These are phyloP conservation scores for Ondatra zibethicus DNA, from an alignment of 2,113 vertebrate genomes.

Conservation along the genomic window DNA sequence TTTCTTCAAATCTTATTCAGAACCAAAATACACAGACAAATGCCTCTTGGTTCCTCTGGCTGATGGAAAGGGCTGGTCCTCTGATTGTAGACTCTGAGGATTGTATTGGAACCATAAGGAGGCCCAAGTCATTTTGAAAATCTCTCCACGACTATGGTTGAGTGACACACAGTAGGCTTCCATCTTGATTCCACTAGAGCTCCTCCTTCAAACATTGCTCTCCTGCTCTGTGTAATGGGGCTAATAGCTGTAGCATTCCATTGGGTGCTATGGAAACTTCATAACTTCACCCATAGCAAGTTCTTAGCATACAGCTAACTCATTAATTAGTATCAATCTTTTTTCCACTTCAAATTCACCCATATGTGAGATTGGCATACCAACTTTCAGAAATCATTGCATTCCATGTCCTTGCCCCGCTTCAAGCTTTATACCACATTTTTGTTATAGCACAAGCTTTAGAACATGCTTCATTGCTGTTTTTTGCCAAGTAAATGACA, in stretches of 20 bases:
- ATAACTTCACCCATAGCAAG: not conserved
- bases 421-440: not conserved
- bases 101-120: not conserved
- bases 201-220: not conserved
- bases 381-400: not conserved
- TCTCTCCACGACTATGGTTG: not conserved
- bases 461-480: not conserved
- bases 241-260: not conserved
- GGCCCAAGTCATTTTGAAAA: not conserved
- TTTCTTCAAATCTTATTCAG: not conserved
- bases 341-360: not conserved
- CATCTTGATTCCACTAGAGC: not conserved
- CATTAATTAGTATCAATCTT: slow-evolving; percentile 2
- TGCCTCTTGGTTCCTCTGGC: not conserved
- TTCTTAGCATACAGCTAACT: not conserved
- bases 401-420: not conserved
- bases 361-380: not conserved
- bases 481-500: not conserved
- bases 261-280: not conserved
- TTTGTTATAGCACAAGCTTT: not conserved
- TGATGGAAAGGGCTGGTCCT: not conserved
- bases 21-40: not conserved
- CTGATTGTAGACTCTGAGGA: not conserved
- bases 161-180: not conserved
- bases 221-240: not conserved